These are phyloP conservation scores for Peucedramus taeniatus DNA, from an alignment of 2,113 vertebrate species.

Conservation along the genomic window DNA sequence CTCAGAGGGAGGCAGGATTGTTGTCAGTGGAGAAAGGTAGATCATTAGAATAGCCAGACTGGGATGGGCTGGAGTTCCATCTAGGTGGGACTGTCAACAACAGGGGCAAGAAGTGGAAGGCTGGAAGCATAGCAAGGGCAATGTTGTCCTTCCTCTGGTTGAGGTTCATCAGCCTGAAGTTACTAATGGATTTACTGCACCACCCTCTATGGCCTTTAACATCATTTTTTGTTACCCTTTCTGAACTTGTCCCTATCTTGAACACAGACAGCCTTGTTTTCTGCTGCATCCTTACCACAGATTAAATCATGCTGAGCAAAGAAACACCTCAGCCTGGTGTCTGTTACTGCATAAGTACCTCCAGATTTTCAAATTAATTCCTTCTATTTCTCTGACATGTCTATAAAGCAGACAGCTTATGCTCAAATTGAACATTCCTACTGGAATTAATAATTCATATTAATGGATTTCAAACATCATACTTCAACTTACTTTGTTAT, in stretches of 20 bases:
- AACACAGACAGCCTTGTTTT: not conserved
- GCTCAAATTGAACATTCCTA: not conserved
- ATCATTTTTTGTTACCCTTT: not conserved
- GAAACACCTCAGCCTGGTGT: not conserved
- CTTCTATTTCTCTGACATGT: not conserved
- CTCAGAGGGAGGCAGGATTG: not conserved
- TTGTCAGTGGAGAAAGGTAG: not conserved
- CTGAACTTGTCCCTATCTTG: not conserved
- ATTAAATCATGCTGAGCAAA: not conserved
- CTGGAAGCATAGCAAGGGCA: not conserved
- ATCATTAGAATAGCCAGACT: not conserved
- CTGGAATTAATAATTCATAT: not conserved
- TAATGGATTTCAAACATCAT: not conserved
- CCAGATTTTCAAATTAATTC: not conserved
- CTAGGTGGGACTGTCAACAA: not conserved
- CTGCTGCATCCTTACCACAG: not conserved
- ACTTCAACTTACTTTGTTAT: not conserved
- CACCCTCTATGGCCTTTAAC: accelerated
- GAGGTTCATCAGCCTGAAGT: not conserved
- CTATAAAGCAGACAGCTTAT: not conserved
- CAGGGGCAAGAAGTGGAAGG: not conserved
- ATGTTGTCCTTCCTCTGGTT: not conserved
- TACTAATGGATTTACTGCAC: not conserved
- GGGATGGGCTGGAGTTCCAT: not conserved
- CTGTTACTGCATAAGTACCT: not conserved